phyloP scores from a whole-genome alignment of 2,797 vertebrate genomes.

The Chrosomus eos region DNA sequence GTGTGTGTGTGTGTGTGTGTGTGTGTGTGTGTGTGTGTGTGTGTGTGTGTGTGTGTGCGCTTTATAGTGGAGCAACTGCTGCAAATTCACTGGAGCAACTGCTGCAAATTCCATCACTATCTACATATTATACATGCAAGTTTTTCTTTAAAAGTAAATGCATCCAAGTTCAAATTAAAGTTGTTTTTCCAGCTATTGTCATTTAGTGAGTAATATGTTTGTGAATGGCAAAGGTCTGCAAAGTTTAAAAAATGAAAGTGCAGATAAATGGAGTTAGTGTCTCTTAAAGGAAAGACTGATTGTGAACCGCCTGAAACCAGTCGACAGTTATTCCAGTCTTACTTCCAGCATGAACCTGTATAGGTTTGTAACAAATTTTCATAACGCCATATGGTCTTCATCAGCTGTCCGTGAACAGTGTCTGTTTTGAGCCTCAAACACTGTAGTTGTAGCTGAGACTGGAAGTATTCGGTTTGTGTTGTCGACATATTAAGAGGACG shows the following conservation, averaged over 20 bases:
- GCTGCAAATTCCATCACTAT: background rate
- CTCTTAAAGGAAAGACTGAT: background rate
- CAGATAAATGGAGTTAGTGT: background rate
- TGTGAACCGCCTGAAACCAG: background rate
- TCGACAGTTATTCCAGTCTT: background rate
- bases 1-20: too few species aligned
- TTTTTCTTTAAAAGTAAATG: background rate
- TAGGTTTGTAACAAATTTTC: background rate
- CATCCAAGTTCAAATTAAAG: background rate
- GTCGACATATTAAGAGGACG: background rate
- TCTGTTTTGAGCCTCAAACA: background rate
- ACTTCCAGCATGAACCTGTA: background rate
- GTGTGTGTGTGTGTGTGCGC: too few species aligned
- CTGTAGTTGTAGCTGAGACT: background rate
- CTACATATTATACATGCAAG: background rate
- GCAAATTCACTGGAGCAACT: background rate
- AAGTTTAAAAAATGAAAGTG: background rate
- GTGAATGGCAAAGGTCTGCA: background rate
- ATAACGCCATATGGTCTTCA: background rate
- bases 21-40: too few species aligned
- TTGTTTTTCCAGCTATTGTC: background rate
- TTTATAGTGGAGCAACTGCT: background rate
- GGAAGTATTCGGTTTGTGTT: background rate
- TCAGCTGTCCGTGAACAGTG: background rate
- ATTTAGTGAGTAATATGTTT: background rate